A percentile compares a stretch with the other conserved stretches of the same genome.
Conservation (phyloP, 2,888 invertebrate species). For the Sarcophaga caerulescens region DNA sequence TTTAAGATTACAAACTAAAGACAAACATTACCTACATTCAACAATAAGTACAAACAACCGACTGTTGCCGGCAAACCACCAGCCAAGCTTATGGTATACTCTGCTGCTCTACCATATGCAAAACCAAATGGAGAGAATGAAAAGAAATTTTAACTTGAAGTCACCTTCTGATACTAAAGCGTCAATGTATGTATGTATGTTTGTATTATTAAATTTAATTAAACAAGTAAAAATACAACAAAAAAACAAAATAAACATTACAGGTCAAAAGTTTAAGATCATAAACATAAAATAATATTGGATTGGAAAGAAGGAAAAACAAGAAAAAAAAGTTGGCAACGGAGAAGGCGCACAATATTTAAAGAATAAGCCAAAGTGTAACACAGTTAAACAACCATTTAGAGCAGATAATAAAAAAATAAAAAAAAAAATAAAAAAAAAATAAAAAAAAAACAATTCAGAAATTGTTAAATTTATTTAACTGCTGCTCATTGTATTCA, state of each 20-base stretch:
- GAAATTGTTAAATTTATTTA: conserved; percentile 56
- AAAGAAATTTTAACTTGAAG: neutral
- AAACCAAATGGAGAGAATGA: neutral
- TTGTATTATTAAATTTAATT: conserved; percentile 56
- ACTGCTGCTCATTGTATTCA: conserved; percentile 43
- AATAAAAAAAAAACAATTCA: neutral
- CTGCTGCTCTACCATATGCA: conserved; percentile 10
- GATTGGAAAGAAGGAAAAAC: conserved; percentile 1
- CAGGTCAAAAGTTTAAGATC: conserved; percentile 67
- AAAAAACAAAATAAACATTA: conserved; percentile 24
- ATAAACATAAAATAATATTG: conserved; percentile 59
- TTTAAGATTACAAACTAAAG: conserved; percentile 55
- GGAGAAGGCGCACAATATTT: conserved; percentile 1
- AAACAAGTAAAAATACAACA: conserved; percentile 41
- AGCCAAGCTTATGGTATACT: neutral
- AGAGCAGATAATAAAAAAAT: conserved; percentile 38
- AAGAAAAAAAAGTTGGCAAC: neutral
- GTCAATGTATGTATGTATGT: neutral
- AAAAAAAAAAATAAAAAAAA: conserved; percentile 24
- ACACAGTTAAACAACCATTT: conserved; percentile 42
- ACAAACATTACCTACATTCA: conserved; percentile 59
- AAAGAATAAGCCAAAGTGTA: conserved; percentile 46
- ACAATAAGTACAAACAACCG: neutral
- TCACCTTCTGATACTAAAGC: conserved; percentile 11
- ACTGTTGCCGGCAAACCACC: neutral